Evolutionary conservation across 2,113 vertebrate genomes (phyloP).

Genomic region (Corythaixoides concolor): DNA sequence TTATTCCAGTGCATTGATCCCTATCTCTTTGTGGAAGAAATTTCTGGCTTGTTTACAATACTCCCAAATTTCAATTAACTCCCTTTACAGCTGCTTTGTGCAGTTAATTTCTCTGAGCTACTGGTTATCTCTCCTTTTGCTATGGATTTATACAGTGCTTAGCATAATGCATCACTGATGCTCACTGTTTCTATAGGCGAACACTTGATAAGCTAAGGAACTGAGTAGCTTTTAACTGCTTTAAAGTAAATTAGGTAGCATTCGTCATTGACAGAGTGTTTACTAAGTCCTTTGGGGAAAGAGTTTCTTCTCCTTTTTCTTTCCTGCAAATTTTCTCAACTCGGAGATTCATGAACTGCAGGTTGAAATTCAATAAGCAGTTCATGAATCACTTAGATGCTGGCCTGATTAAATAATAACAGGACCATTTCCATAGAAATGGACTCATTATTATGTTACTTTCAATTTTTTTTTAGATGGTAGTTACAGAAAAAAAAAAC

Average conservation of each 20-base stretch:
- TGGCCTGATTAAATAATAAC: conserved; percentile 71
- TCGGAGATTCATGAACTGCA: conserved; percentile 48
- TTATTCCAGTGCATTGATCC: not conserved
- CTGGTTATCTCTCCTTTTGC: not conserved
- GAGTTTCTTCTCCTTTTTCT: not conserved
- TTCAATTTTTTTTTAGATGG: conserved; percentile 32
- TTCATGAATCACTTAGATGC: conserved; percentile 71
- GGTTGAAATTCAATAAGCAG: conserved; percentile 66
- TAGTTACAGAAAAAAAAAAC: not conserved
- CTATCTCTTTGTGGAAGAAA: not conserved
- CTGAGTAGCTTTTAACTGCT: not conserved
- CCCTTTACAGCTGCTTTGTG: not conserved
- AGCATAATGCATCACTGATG: not conserved
- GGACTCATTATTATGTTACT: conserved; percentile 48
- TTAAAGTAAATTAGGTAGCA: conserved; percentile 20
- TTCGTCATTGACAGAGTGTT: conserved; percentile 1
- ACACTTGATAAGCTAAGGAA: not conserved
- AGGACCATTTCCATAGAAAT: conserved; percentile 73
- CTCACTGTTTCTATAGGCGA: not conserved
- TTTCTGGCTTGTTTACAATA: not conserved
- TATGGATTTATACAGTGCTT: not conserved
- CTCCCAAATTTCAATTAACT: not conserved
- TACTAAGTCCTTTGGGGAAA: conserved; percentile 1
- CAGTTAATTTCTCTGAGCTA: not conserved
- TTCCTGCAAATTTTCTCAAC: conserved; percentile 19